Evolutionary conservation across 2,113 vertebrate species (phyloP), one percentile per base, ranked within the genome.

Genomic region (Tylochromis polylepis): DNA sequence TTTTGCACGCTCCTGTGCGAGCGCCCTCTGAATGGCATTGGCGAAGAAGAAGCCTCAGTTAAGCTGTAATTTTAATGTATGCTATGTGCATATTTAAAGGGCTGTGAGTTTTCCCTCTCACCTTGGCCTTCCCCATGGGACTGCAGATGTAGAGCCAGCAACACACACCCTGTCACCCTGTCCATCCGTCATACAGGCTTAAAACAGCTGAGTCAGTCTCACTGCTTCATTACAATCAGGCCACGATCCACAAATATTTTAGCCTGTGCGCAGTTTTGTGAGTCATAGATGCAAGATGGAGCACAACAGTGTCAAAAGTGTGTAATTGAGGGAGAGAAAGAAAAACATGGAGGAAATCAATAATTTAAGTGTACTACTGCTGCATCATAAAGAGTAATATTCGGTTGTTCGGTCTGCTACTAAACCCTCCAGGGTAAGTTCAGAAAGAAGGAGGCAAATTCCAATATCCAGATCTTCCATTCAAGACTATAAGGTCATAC

Each of bases 161-260:
- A 83, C 88, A 59, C 86, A 83, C 89, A 85, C 84, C 59, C 56
- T 86, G 91, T 93, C 91, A 89, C 89, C 86, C 92, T 83, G 88
- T 89, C 90, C 88, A 36, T 56, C 87, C 22, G 36, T 88, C 87
- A 83, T 29, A 53, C 31, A 77, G 4, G n/a, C 81, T 79, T 24
- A 49, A 93, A 95, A 89, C 84, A 51, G 93, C 92, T 89, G 94
- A 95, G 90, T 96, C 93, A 94, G 91, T 51, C 38, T 67, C 27
- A 62, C 56, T 46, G 79, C 53, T 84, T 88, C 83, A 79, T 90
- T 85, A 72, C 55, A 83, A 82, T 34, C 82, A 20, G 22, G 82
- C 78, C 57, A 79, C 15, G 4, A 82, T 83, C 27, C 41, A 78
- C 29, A 65, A 49, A 80, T 56, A 86, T 83, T 86, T 59, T 8